Evolutionary conservation across 2,888 invertebrate species (phyloP).

Genomic region (Megamerina dolium): DNA sequence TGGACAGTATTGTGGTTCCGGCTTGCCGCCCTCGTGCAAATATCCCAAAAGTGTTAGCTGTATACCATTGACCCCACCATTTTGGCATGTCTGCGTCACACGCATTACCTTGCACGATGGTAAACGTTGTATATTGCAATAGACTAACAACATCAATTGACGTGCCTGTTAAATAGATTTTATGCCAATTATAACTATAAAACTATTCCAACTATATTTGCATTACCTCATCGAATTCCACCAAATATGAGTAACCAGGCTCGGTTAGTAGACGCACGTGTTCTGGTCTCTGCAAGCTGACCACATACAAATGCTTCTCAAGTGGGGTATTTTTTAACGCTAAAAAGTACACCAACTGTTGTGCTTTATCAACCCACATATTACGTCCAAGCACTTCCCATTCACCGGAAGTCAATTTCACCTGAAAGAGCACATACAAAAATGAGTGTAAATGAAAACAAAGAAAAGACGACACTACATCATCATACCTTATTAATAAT

Average conservation of each 20-base stretch:
- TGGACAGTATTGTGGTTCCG: conserved; percentile 61
- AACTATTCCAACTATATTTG: background rate
- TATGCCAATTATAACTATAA: background rate
- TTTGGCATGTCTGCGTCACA: conserved; percentile 56
- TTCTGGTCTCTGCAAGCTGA: conserved; percentile 65
- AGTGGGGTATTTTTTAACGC: conserved; percentile 85
- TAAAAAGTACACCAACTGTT: conserved; percentile 82
- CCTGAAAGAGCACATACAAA: conserved; percentile 45
- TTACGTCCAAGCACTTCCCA: conserved; percentile 86
- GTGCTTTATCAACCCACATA: conserved; percentile 79
- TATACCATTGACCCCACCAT: conserved; percentile 64
- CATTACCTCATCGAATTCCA: conserved; percentile 69
- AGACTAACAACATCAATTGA: conserved; percentile 73
- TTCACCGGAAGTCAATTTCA: conserved; percentile 79
- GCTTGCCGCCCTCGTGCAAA: conserved; percentile 59
- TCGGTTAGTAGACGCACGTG: conserved; percentile 71
- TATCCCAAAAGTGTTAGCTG: conserved; percentile 65
- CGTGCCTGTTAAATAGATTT: conserved; percentile 57
- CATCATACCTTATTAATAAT: conserved; percentile 56
- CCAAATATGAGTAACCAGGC: conserved; percentile 78
- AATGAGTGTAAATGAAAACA: background rate
- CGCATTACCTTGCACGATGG: conserved; percentile 75
- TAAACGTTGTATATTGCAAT: conserved; percentile 73
- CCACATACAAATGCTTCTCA: conserved; percentile 88
- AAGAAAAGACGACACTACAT: background rate